Evolutionary conservation across 2,113 vertebrate species (phyloP), one percentile per base, ranked within the genome.

Genomic region (Paedocypris sp.): DNA sequence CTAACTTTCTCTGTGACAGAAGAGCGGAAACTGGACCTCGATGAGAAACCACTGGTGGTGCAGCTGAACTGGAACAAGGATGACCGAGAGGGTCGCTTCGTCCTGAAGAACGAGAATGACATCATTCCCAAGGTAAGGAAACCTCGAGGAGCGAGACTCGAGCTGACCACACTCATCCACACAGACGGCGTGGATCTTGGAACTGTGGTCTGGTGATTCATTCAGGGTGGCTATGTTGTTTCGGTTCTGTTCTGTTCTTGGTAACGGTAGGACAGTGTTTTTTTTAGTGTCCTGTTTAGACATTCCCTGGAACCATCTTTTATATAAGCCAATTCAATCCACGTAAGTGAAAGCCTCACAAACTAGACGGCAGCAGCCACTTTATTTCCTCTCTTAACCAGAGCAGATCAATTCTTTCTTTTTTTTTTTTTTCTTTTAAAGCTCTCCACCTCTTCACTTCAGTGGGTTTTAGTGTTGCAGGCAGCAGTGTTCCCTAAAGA

Each of bases 51-150:
- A 58, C 84, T 99, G 8, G 94, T 99, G 26, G 94, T 99, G 41
- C 95, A 99, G 42, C 77, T 99, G 62, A 99, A 99, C 75, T 99
- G 95, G 95, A 98, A 98, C 80, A 99, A 97, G 77, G 95, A 99
- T 51, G 95, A 99, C 77, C 77, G 95, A 10, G 95, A 99, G 66
- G 95, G 94, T 39, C 86, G 95, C 38, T 99, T 99, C 16, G 95
- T 99, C 28, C 87, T 99, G n/a, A 99, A 99, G 85, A 99, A 98
- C 3, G 95, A 99, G 81, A 99, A 98, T 1, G 95, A 97, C 63
- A 81, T 91, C 0, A 4, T 89, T 25, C 88, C 89, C 63, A 99
- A 99, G 91, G 95, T 93, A 74, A 73, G 71, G 2, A 3, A 28
- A 33, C 10, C 1, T 20, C 6, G 19, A 38, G 1, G 2, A 29